Evolutionary conservation across 2,888 invertebrate genomes (phyloP).

Genomic region (Drosophila formosana): DNA sequence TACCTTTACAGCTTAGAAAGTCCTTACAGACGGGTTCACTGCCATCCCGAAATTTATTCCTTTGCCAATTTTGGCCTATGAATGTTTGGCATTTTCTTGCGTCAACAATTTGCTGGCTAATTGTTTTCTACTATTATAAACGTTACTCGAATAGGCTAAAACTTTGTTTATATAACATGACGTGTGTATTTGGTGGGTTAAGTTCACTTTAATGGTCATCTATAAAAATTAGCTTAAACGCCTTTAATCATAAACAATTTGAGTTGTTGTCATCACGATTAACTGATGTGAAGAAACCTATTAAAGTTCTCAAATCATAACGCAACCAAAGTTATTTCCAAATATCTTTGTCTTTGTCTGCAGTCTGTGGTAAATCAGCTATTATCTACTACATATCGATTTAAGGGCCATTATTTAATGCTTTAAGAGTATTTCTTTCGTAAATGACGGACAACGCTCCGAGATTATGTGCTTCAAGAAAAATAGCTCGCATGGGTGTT

Average conservation of each 20-base stretch:
- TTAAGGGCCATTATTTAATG: not conserved
- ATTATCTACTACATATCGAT: not conserved
- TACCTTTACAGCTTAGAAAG: slow-evolving; percentile 70
- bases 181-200: slow-evolving; percentile 33
- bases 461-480: not conserved
- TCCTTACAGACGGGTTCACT: slow-evolving; percentile 12
- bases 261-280: too few species aligned
- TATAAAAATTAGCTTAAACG: slow-evolving; percentile 47
- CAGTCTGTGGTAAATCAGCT: not conserved
- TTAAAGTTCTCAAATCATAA: not conserved
- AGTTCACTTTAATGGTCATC: slow-evolving; percentile 46
- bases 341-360: not conserved
- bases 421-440: not conserved
- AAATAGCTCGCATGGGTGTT: slow-evolving; percentile 1
- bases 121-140: slow-evolving; percentile 57
- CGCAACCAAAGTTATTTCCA: too few species aligned
- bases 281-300: too few species aligned
- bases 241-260: too few species aligned
- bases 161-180: slow-evolving; percentile 40
- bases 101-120: slow-evolving; percentile 60
- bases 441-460: slow-evolving; percentile 2
- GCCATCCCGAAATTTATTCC: slow-evolving; percentile 11
- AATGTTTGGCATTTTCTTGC: slow-evolving; percentile 68
- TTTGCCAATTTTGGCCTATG: slow-evolving; percentile 46
- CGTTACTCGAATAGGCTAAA: slow-evolving; percentile 35